Evolutionary conservation across 2,888 invertebrate species (phyloP).

Genomic region (Oscheius onirici): DNA sequence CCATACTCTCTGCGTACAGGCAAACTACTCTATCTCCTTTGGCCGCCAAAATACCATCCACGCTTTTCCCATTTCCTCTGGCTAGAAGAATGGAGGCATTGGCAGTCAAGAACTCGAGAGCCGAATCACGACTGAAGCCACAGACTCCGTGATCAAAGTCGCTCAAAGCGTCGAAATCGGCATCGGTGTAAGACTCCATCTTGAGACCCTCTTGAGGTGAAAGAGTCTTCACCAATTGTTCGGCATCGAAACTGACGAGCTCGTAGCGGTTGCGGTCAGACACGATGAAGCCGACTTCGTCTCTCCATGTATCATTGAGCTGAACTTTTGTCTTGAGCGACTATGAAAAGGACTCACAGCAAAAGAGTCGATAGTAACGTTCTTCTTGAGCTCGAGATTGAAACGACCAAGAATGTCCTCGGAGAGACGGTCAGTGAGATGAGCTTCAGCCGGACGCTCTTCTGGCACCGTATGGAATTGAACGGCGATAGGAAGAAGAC

Average conservation of each 20-base stretch:
- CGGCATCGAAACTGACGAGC: constrained; percentile 56
- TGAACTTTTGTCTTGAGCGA: constrained; percentile 16
- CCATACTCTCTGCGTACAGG: constrained; percentile 63
- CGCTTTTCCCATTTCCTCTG: constrained; percentile 37
- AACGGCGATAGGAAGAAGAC: constrained; percentile 55
- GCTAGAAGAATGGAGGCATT: constrained; percentile 41
- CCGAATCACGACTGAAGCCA: constrained; percentile 49
- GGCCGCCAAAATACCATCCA: constrained; percentile 46
- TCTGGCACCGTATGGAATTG: constrained; percentile 65
- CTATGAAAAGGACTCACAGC: constrained; percentile 44
- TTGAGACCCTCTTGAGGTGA: constrained; percentile 36
- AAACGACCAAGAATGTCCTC: constrained; percentile 58
- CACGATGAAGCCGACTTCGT: constrained; percentile 69
- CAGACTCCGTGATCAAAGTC: constrained; percentile 64
- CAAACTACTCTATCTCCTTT: constrained; percentile 42
- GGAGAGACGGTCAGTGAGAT: constrained; percentile 47
- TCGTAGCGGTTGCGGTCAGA: constrained; percentile 61
- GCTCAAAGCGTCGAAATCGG: constrained; percentile 52
- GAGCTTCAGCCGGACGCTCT: constrained; percentile 46
- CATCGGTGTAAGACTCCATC: constrained; percentile 41
- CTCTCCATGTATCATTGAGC: constrained; percentile 58
- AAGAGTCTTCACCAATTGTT: constrained; percentile 41
- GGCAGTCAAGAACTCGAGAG: constrained; percentile 35
- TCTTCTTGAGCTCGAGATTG: constrained; percentile 70
- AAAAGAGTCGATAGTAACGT: constrained; percentile 69